These are phyloP conservation scores for Netelia melanura DNA, from an alignment of 2,888 invertebrate genomes.

Conservation along the genomic window DNA sequence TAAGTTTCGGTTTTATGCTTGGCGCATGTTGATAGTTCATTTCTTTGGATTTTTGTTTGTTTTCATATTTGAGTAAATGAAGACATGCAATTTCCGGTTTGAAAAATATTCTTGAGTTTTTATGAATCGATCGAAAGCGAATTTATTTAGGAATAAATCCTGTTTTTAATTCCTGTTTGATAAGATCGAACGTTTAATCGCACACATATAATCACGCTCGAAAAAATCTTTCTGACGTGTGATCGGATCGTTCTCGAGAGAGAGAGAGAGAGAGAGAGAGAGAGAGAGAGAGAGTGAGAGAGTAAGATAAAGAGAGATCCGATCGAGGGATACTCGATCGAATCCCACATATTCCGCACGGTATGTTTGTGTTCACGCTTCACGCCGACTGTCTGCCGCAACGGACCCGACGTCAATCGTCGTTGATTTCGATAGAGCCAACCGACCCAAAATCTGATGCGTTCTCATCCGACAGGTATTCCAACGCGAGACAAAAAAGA, in stretches of 20 bases:
- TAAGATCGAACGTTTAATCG: no score
- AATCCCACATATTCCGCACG: constrained; percentile 9
- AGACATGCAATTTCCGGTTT: no score
- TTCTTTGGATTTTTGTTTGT: no score
- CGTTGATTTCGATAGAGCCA: constrained; percentile 59
- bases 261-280: constrained; percentile 1
- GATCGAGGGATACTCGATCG: constrained; percentile 58
- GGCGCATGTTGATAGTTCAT: background rate
- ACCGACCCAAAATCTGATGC: constrained; percentile 68
- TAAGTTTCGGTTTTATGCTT: background rate
- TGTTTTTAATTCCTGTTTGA: no score
- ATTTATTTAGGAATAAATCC: no score
- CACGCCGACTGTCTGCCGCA: constrained; percentile 59
- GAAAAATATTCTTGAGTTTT: no score
- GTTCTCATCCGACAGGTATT: constrained; percentile 81
- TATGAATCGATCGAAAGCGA: no score
- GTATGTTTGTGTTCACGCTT: constrained; percentile 52
- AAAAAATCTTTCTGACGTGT: no score
- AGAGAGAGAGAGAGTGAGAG: constrained; percentile 5
- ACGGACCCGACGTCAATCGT: constrained; percentile 64
- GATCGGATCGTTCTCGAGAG: background rate
- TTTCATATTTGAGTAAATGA: no score
- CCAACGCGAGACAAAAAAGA: constrained; percentile 76
- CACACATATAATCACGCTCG: no score
- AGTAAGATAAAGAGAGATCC: constrained; percentile 19